These are phyloP conservation scores for Saccostrea cuccullata DNA, from an alignment of 1,140 invertebrate species.

Conservation along the genomic window DNA sequence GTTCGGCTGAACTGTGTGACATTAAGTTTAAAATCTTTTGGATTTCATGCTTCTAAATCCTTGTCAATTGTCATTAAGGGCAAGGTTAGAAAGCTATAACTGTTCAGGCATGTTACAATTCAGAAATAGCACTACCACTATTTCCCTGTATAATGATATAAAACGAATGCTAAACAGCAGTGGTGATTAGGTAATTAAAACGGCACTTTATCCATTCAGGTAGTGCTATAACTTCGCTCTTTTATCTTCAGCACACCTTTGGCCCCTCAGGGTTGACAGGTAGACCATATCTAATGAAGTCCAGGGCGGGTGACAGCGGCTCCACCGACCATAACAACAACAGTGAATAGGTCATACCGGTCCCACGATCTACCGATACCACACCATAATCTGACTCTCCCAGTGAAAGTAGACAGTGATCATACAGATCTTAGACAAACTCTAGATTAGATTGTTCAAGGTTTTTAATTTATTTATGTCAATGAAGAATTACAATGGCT, in stretches of 20 bases:
- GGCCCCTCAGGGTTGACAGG: background rate
- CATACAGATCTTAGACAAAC: background rate
- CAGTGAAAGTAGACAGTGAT: background rate
- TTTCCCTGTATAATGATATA: background rate
- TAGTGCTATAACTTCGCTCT: background rate
- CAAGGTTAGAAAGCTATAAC: background rate
- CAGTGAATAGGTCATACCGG: background rate
- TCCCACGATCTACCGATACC: background rate
- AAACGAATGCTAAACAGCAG: background rate
- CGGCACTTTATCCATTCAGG: background rate
- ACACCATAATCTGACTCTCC: background rate
- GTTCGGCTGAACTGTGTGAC: background rate
- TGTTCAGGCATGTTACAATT: background rate
- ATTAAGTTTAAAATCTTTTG: background rate
- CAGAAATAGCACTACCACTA: background rate
- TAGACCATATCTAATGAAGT: background rate
- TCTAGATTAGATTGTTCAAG: too few relatives aligned
- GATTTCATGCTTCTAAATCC: background rate
- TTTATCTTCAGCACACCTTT: slow-evolving; percentile 23
- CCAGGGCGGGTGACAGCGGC: background rate
- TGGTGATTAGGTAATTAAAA: background rate
- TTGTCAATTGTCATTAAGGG: slow-evolving; percentile 3
- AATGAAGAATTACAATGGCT: background rate
- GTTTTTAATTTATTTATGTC: background rate
- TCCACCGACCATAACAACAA: background rate